Conservation (phyloP, 1,140 invertebrate genomes). For the Drosophila virilis region DNA sequence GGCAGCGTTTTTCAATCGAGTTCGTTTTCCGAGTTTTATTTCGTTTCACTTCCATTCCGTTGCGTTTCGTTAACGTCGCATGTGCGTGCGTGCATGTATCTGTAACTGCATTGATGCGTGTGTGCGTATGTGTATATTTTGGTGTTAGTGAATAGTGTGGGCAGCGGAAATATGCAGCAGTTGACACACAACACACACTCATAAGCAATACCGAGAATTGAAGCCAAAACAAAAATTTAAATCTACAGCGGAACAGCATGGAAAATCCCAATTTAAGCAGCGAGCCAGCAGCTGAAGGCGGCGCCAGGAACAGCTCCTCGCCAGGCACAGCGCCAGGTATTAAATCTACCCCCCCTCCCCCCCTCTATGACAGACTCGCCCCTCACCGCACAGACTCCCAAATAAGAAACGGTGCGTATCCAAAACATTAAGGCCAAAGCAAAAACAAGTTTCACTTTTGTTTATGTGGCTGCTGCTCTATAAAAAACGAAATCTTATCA, state of each 20-base stretch:
- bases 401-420: background rate
- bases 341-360: background rate
- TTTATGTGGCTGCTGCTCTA: slow-evolving; percentile 37
- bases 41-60: slow-evolving; percentile 13
- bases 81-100: background rate
- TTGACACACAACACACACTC: slow-evolving; percentile 1
- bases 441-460: slow-evolving; percentile 62
- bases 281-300: slow-evolving; percentile 6
- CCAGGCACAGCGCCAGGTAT: slow-evolving; percentile 19
- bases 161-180: slow-evolving; percentile 24
- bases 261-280: slow-evolving; percentile 26
- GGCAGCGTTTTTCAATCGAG: slow-evolving; percentile 66
- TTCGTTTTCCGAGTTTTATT: slow-evolving; percentile 21
- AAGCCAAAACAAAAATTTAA: background rate
- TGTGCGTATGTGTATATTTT: slow-evolving; percentile 21
- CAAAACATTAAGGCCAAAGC: slow-evolving; percentile 17
- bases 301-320: slow-evolving; percentile 4
- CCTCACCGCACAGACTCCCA: background rate
- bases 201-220: slow-evolving; percentile 2
- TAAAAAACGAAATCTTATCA: slow-evolving; percentile 71
- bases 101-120: slow-evolving; percentile 23
- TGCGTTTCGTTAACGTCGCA: background rate
- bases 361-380: background rate
- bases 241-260: background rate
- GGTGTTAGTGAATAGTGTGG: slow-evolving; percentile 24